Percentiles rank a stretch among this genome's conserved stretches.
These are phyloP conservation scores for Drosophila nigricruria DNA, from an alignment of 2,888 invertebrate species.

Conservation along the genomic window DNA sequence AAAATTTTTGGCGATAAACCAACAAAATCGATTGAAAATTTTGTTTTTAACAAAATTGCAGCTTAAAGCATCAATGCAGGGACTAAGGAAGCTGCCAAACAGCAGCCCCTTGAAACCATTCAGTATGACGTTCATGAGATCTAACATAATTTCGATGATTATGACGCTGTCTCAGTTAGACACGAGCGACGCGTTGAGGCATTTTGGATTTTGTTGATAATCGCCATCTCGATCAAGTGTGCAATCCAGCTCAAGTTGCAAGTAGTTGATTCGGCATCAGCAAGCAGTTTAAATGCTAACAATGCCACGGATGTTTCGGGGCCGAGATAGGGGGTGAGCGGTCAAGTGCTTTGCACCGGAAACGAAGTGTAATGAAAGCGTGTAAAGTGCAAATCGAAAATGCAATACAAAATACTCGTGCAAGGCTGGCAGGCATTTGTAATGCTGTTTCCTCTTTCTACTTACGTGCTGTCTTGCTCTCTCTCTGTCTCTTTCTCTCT, in stretches of 20 bases:
- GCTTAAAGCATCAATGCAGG: conserved; percentile 78
- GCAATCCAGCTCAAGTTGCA: conserved; percentile 54
- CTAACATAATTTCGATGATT: conserved; percentile 64
- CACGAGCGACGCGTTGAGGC: conserved; percentile 46
- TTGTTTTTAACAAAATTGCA: conserved; percentile 80
- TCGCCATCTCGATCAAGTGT: conserved; percentile 65
- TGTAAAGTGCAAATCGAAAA: conserved; percentile 79
- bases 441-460: conserved; percentile 41
- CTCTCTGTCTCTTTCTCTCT: conserved; percentile 14
- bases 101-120: conserved; percentile 24
- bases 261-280: conserved; percentile 34
- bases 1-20: conserved; percentile 78
- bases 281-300: conserved; percentile 67
- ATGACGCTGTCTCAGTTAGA: conserved; percentile 52
- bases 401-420: conserved; percentile 69
- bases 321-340: conserved; percentile 20
- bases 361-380: conserved; percentile 80
- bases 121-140: conserved; percentile 40
- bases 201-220: conserved; percentile 64
- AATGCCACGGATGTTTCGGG: conserved; percentile 47
- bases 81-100: neutral
- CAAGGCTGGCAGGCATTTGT: conserved; percentile 56
- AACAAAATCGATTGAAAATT: conserved; percentile 78
- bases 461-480: neutral
- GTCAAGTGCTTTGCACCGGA: conserved; percentile 69